Conservation (phyloP, 2,113 vertebrate species). For the cattle (Bos taurus) region DNA sequence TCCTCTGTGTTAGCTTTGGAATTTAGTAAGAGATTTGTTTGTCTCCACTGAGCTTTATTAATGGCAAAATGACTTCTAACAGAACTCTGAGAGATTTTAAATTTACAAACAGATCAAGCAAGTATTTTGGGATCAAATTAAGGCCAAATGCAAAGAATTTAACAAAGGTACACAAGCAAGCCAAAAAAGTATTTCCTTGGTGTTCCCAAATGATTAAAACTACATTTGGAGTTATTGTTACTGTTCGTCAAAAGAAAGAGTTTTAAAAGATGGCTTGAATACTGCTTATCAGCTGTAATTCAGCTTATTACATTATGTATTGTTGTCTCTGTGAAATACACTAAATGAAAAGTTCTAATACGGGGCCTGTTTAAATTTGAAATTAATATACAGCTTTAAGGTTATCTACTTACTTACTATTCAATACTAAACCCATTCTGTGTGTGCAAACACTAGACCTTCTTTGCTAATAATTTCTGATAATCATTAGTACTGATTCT, state of each 20-base stretch:
- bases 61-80: neutral
- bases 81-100: constrained; percentile 31
- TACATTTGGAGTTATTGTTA: neutral
- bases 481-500: neutral
- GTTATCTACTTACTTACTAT: neutral
- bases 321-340: neutral
- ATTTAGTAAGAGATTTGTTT: constrained; percentile 47
- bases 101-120: constrained; percentile 21
- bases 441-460: neutral
- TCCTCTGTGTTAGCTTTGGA: constrained; percentile 37
- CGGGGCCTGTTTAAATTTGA: neutral
- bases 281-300: neutral
- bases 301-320: neutral
- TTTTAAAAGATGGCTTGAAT: constrained; percentile 4
- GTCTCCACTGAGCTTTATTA: neutral
- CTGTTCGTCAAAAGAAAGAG: neutral
- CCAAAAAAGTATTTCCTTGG: neutral
- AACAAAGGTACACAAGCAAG: neutral
- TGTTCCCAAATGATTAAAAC: constrained; percentile 3
- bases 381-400: neutral
- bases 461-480: neutral
- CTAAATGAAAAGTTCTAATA: neutral
- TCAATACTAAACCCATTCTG: neutral
- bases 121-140: neutral
- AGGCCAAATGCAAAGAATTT: neutral